Conservation (phyloP, 1,140 invertebrate species). For the Drosophila tropicalis region DNA sequence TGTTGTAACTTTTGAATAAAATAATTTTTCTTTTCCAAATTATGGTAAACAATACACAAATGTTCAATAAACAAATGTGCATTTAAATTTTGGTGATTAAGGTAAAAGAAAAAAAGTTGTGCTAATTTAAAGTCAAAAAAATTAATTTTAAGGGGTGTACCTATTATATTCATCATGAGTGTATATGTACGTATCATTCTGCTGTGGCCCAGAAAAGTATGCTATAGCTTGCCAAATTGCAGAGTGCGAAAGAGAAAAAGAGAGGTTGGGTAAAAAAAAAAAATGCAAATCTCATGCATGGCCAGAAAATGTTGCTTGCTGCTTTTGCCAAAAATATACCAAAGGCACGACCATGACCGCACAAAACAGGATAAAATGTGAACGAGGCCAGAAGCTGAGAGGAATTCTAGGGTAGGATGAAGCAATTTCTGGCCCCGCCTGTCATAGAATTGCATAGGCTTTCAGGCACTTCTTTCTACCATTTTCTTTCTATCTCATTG, state of each 20-base stretch:
- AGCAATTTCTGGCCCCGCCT: constrained; percentile 30
- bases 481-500: constrained; percentile 3
- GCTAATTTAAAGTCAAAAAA: too few species aligned
- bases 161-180: too few species aligned
- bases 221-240: constrained; percentile 69
- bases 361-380: constrained; percentile 26
- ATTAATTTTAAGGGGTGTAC: too few species aligned
- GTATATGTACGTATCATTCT: constrained; percentile 59
- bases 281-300: constrained; percentile 80
- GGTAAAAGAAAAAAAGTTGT: too few species aligned
- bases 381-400: constrained; percentile 15
- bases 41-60: too few species aligned
- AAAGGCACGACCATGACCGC: constrained; percentile 69
- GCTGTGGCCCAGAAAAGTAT: constrained; percentile 75
- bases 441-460: constrained; percentile 9
- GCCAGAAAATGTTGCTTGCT: constrained; percentile 45
- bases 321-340: constrained; percentile 70
- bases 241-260: not conserved
- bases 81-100: too few species aligned
- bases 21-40: too few species aligned
- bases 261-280: constrained; percentile 41
- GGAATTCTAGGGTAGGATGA: not conserved
- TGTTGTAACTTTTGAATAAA: too few species aligned
- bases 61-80: too few species aligned
- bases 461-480: not conserved